Conservation (phyloP, 2,888 invertebrate genomes). For the Phytoseiulus persimilis region DNA sequence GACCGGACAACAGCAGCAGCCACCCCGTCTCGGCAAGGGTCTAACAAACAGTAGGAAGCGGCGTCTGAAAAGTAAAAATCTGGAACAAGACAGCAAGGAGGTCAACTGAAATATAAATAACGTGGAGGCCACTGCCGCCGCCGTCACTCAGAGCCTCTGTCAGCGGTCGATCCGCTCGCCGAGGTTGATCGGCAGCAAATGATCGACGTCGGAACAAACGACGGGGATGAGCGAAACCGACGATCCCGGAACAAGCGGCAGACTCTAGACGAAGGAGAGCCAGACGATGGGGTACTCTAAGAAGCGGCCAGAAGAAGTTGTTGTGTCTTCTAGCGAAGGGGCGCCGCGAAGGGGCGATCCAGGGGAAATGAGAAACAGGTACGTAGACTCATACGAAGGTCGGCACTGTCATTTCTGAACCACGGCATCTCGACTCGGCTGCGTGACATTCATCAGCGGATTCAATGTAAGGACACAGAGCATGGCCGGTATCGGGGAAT, state of each 20-base stretch:
- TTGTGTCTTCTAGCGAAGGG: too few species aligned
- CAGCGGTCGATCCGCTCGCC: not conserved
- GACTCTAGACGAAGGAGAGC: not conserved
- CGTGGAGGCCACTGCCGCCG: not conserved
- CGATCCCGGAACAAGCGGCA: not conserved
- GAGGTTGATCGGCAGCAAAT: not conserved
- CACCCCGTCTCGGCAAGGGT: not conserved
- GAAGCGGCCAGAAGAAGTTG: too few species aligned
- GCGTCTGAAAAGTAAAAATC: not conserved
- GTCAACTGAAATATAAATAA: not conserved
- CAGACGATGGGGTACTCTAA: too few species aligned
- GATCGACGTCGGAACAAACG: not conserved
- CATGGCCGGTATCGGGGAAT: too few species aligned
- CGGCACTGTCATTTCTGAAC: too few species aligned
- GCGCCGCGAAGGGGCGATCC: too few species aligned
- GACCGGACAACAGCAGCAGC: not conserved
- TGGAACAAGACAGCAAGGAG: not conserved
- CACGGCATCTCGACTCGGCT: too few species aligned
- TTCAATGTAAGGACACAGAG: too few species aligned
- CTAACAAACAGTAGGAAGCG: slow-evolving; percentile 6
- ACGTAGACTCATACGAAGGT: too few species aligned
- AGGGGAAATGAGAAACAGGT: too few species aligned
- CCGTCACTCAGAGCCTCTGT: not conserved
- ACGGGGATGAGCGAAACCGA: not conserved
- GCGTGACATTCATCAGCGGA: too few species aligned